Conservation (phyloP, 2,113 vertebrate species). For the Myodes glareolus region DNA sequence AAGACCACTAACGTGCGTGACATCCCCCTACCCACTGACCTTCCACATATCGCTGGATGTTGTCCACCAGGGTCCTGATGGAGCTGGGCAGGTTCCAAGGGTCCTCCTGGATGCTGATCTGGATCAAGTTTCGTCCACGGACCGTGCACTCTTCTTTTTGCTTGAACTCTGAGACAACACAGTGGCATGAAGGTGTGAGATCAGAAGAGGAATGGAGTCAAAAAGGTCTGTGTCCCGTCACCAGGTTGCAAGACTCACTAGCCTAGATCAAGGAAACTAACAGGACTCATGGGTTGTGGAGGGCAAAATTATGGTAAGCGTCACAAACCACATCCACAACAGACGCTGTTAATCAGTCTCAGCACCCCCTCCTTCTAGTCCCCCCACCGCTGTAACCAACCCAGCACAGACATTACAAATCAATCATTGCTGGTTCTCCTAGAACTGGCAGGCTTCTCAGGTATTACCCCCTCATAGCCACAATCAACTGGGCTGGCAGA, state of each 20-base stretch:
- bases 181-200: not conserved
- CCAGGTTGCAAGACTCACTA: slow-evolving; percentile 1
- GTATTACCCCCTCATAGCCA: not conserved
- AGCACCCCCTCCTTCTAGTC: not conserved
- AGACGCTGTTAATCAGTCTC: slow-evolving; percentile 25
- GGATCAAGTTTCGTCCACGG: slow-evolving; percentile 92
- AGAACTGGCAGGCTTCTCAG: not conserved
- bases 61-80: slow-evolving; percentile 95
- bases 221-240: not conserved
- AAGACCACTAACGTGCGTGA: not conserved
- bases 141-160: slow-evolving; percentile 95
- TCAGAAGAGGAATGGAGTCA: slow-evolving; percentile 41
- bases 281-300: not conserved
- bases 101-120: slow-evolving; percentile 97
- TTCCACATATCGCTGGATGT: slow-evolving; percentile 95
- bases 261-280: not conserved
- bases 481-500: not conserved
- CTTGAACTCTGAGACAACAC: slow-evolving; percentile 91
- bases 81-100: slow-evolving; percentile 97
- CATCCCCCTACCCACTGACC: slow-evolving; percentile 85
- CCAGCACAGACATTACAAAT: slow-evolving; percentile 10
- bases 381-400: not conserved
- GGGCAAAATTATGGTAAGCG: not conserved
- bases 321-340: accelerated
- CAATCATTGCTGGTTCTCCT: not conserved